Base-by-base conservation (phyloP, 2,113 vertebrate genomes). In the Narcine bancroftii region DNA sequence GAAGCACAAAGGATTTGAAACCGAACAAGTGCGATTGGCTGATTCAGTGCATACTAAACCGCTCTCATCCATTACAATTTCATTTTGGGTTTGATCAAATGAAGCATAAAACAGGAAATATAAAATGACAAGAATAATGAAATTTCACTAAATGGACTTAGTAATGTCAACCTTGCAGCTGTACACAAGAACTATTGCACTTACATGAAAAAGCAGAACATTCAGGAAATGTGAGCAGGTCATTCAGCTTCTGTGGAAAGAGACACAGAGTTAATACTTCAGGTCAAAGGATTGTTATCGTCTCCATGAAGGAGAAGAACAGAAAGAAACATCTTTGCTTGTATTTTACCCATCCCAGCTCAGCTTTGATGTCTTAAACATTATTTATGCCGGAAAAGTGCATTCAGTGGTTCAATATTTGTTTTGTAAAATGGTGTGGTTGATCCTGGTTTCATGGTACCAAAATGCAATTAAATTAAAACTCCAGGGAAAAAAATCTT, bases 71-170 rank as follows among this genome's bases (percentile, higher is more conserved):
- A 56, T 65, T 39, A 56, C 85, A 66, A 89, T 89, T 66, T n/a
- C 36, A 65, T 65, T 65, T 65, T 66, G 36, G 13, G 36, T 42
- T 89, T 7, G 0, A 42, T n/a, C 0, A 89, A 89, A 65, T 63
- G 83, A 89, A 89, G 56, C 85, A 89, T 65, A 89, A 89, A 89
- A n/a, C 60, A 89, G 24, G 60, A 89, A 83, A 83, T 26, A 24
- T 17, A 89, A 89, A 89, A 65, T 50, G 36, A 65, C 85, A 89
- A 89, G 60, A 63, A 42, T 89, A 89, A 89, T 89, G 85, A 65
- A 89, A 89, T 65, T 42, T 65, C 63, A 66, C 56, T 89, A 60
- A 89, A 89, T 60, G 39, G 79, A 53, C 29, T 83, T 83, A n/a
- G 2, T 65, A 9, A 65, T 33, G 85, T 63, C 53, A 65, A 42